Evolutionary conservation across 1,140 invertebrate species (phyloP), one percentile per base, ranked within the genome.

Genomic region (Macrobrachium nipponense): DNA sequence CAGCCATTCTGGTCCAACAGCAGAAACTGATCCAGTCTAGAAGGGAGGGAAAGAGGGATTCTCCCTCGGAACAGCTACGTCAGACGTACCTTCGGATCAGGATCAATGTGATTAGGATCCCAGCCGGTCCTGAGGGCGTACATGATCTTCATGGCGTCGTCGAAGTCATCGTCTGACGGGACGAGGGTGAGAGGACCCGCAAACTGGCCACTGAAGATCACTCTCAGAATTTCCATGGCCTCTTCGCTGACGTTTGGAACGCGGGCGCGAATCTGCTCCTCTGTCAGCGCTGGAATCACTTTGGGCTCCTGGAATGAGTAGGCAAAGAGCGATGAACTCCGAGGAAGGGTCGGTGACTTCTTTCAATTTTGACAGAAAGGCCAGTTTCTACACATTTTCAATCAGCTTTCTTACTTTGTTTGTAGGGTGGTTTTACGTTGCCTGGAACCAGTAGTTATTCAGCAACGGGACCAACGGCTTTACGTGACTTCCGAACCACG

Each of bases 41-140:
- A 36, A 60, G 17, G 58, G 75, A 58, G 17, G 59, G 51, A 7
- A 51, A 58, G 44, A 77, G 44, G n/a, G 0, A 77, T 36, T 7
- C 43, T 17, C 43, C 43, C 36, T 51, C 2, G 17, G 75, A 14
- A 59, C 3, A 23, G 14, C 5, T 14, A 27, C 18, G 18, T 23
- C 5, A 10, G 61, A 2, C 17, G 20, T 83, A 83, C 82, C 60
- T 77, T 77, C 2, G 73, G 82, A 0, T 58, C 51, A 17, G 68
- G 36, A 11, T 27, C 18, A 17, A 43, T n/a, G 44, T 60, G 60
- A 62, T 43, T n/a, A 23, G 73, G 66, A 17, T 51, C 23, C 82
- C 82, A 83, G 61, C 73, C 59, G 0, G 82, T 72, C 73, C 75
- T 83, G 1, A 77, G 73, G 5, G 44, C 36, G 27, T 76, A 64